Percentiles rank a stretch among this genome's conserved stretches.
phyloP scores from a whole-genome alignment of 2,888 invertebrate genomes.

The Punctoribates punctum region DNA sequence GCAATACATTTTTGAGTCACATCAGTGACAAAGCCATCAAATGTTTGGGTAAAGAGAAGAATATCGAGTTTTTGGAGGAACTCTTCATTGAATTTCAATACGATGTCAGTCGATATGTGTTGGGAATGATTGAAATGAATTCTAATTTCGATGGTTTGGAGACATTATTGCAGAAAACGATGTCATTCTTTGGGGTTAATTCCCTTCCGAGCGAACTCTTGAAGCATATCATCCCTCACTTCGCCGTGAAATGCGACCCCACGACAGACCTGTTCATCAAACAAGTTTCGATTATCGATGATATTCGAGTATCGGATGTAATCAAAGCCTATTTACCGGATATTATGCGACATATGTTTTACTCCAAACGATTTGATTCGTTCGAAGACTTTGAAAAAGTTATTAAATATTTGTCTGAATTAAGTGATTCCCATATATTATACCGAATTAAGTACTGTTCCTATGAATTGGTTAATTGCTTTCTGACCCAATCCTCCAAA shows the following conservation, averaged over 20 bases:
- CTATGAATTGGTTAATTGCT: background rate
- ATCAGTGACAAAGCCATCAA: constrained; percentile 12
- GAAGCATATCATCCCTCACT: constrained; percentile 3
- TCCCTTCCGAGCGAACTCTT: background rate
- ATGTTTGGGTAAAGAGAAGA: background rate
- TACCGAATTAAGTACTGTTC: background rate
- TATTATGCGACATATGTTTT: constrained; percentile 2
- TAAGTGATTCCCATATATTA: background rate
- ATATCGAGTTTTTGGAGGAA: background rate
- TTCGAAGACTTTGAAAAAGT: background rate
- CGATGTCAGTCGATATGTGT: background rate
- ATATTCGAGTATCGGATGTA: background rate
- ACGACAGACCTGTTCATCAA: background rate
- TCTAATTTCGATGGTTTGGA: background rate
- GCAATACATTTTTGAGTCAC: background rate
- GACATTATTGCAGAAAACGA: background rate
- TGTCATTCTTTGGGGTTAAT: constrained; percentile 2
- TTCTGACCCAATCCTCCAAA: background rate
- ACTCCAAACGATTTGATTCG: background rate
- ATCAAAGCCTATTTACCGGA: background rate
- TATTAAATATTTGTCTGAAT: background rate
- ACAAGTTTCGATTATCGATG: background rate
- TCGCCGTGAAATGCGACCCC: background rate
- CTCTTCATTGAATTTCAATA: constrained; percentile 7
- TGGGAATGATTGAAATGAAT: background rate